Evolutionary conservation across 2,113 vertebrate genomes (phyloP), one percentile per base, ranked within the genome.

Genomic region (Rhagologus leucostigma): DNA sequence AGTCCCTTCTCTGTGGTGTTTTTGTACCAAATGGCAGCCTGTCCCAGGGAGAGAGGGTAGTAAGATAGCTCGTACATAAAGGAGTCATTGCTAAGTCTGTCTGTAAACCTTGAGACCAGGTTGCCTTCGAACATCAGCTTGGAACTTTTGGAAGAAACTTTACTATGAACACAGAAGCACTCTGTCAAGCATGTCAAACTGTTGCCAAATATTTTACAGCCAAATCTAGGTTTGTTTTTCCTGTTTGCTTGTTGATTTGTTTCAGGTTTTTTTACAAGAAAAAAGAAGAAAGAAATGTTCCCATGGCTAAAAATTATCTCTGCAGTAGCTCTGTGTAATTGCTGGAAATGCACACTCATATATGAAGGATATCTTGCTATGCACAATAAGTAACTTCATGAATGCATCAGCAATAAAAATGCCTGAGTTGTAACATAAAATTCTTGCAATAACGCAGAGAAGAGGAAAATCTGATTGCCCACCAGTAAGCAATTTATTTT

Each of bases 321-420:
- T 90, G 63, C 71, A 80, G 42, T 80, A 79, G 70, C 60, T 91
- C 50, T 44, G 55, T 55, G 49, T 80, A 93, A 87, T 35, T 83
- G 60, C 74, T 93, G 78, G 52, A 90, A 94, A 93, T 62, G 59
- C 46, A 65, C 64, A 55, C 53, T 62, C 37, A 13, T 39, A 77
- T 47, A n/a, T 50, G 47, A 79, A 77, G 37, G 20, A 22, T 77
- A 80, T 69, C 71, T 73, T 53, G 35, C 70, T 82, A 74, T 32
- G 68, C 60, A 63, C 46, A 88, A n/a, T 29, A 49, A 91, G 70
- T 67, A 80, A 90, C 33, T 88, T 83, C 63, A 27, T 59, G 70
- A 69, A 60, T 59, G 39, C 8, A 10, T 91, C 82, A 93, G 84
- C 85, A 94, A 41, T 77, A 96, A 89, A 93, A 96, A 69, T 23